Base-by-base conservation (phyloP, 2,797 vertebrate genomes). In the Botia kubotai region DNA sequence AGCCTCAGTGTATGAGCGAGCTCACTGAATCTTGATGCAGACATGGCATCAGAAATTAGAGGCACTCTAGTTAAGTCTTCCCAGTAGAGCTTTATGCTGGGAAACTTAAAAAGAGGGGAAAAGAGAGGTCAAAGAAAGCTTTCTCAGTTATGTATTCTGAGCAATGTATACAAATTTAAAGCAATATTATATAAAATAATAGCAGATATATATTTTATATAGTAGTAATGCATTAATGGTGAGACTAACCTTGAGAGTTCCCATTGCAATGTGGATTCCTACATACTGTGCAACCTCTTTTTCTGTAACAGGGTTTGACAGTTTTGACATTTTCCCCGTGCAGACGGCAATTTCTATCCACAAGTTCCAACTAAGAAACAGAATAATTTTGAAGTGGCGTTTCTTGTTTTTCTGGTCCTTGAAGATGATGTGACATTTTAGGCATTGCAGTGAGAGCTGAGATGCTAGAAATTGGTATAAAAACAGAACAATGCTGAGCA, bases 351-450 rank as follows among this genome's bases (percentile, higher is more conserved):
- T 89, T 82, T 93, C 92, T 48, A 80, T 84, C 94, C 94, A 95
- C 0, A 90, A 89, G 53, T 93, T 91, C 92, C 89, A 92, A 65
- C 82, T 85, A 84, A 95, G 23, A 26, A 26, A 26, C 23, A 26
- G 23, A 26, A 5, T 95, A 80, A 90, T 68, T 89, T 95, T 96
- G 81, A 95, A 88, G 87, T 95, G 95, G 4, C 93, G 94, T 78
- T 92, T 91, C 86, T 94, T 95, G 89, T 95, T 94, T 87, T 95
- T 95, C 87, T 86, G 65, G 72, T 95, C 93, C 0, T 94, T 92
- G 87, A 96, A 96, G 86, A 95, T 96, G 81, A 96, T 95, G 90
- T 96, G 94, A 88, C 95, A 96, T 75, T 92, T 91, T 0, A 93
- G 86, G 87, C 95, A 96, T 82, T 95, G 94, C 23, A 94, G 88